Conservation (phyloP, 2,113 vertebrate genomes). For the Myxocyprinus asiaticus region DNA sequence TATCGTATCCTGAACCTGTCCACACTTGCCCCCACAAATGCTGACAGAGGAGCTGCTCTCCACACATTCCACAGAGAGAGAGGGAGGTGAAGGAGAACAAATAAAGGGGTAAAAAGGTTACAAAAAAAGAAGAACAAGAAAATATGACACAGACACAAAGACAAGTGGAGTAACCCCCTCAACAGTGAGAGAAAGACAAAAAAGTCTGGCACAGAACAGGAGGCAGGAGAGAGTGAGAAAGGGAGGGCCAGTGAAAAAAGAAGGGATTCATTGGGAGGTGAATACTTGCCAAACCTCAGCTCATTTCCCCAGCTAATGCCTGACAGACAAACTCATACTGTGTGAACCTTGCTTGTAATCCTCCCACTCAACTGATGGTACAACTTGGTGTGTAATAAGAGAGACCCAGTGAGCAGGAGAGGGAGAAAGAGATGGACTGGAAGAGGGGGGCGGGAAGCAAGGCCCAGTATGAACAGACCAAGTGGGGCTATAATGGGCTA, state of each 20-base stretch:
- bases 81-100: constrained; percentile 35
- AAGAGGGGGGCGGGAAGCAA: not conserved
- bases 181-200: not conserved
- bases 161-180: constrained; percentile 50
- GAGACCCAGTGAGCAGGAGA: not conserved
- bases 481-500: constrained; percentile 37
- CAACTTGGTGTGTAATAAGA: constrained; percentile 50
- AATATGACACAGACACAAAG: constrained; percentile 52
- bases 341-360: constrained; percentile 47
- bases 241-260: constrained; percentile 46
- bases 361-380: constrained; percentile 59
- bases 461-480: not conserved
- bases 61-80: constrained; percentile 75
- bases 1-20: constrained; percentile 72
- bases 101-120: constrained; percentile 9
- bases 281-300: constrained; percentile 58
- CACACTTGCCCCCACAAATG: constrained; percentile 73
- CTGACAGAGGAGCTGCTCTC: constrained; percentile 79
- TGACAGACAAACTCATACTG: constrained; percentile 56
- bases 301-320: constrained; percentile 47
- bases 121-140: constrained; percentile 21
- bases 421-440: constrained; percentile 21
- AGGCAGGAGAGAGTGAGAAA: constrained; percentile 30
- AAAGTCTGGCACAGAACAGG: constrained; percentile 28
- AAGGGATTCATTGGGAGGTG: constrained; percentile 51